Base-by-base conservation (phyloP, 2,113 vertebrate genomes). In the Acrocephalus arundinaceus region DNA sequence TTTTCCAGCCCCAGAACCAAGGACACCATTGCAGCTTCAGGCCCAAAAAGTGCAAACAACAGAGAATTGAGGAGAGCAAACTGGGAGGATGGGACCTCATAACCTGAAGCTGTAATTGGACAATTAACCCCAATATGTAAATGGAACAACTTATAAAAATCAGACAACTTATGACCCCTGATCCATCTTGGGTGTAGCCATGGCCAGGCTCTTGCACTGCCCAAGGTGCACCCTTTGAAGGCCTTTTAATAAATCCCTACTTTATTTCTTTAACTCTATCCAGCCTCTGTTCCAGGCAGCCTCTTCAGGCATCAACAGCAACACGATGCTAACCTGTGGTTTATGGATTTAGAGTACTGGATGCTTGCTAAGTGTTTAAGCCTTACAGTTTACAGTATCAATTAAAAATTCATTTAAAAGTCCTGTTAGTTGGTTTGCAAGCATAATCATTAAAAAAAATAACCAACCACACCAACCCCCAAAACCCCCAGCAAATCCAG, bases 251-350 rank as follows among this genome's bases (percentile, higher is more conserved):
- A 61, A 25, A 61, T 39, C 5, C 35, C 23, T 12, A 17, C 24
- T 37, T 25, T 18, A 61, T 37, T 61, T 24, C 58, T 37, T 61
- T 61, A 25, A 18, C 24, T 59, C 58, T 59, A n/a, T 5, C n/a
- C 6, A 35, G n/a, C 22, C 57, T 59, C n/a, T 61, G n/a, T 8
- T 37, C 58, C 58, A 61, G 58, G 24, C 2, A 61, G 35, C 24
- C 58, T 61, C 58, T 61, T 4, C 2, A 28, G 35, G 35, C 59
- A 61, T 37, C 59, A 61, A 12, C 0, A 33, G 24, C 33, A 73
- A 16, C 21, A 1, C 0, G 25, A 2, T 14, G 15, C 39, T 21
- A 46, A 24, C n/a, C 51, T 24, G 15, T 4, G 31, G 4, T 13
- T 80, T 61, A 67, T 17, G 21, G 27, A 76, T 55, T 73, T 33